phyloP scores from a whole-genome alignment of 2,888 invertebrate genomes.

The Spicauda simplicius region DNA sequence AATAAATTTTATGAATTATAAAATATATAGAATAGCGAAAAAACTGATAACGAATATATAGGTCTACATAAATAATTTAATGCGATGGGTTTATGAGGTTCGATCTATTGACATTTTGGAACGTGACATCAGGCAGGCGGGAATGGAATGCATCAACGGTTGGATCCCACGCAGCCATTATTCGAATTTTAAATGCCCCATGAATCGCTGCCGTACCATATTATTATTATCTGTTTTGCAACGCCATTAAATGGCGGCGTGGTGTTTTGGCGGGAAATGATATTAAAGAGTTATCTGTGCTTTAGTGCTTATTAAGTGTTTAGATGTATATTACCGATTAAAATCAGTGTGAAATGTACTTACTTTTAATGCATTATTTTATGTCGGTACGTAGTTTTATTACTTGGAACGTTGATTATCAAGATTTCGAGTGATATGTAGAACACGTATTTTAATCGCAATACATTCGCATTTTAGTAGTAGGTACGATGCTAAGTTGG shows the following conservation, averaged over 20 bases:
- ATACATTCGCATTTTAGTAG: too few species aligned
- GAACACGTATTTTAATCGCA: too few species aligned
- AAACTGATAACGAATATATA: not conserved
- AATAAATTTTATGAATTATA: not conserved
- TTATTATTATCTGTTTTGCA: slow-evolving; percentile 17
- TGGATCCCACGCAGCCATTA: slow-evolving; percentile 26
- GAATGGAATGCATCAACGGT: slow-evolving; percentile 23
- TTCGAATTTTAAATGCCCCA: slow-evolving; percentile 27
- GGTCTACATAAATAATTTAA: slow-evolving; percentile 4
- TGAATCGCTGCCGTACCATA: slow-evolving; percentile 13
- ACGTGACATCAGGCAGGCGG: slow-evolving; percentile 11
- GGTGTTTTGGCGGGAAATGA: slow-evolving; percentile 13
- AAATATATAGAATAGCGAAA: not conserved
- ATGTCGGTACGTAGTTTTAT: too few species aligned
- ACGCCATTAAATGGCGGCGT: slow-evolving; percentile 13
- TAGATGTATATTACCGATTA: not conserved
- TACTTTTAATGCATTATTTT: too few species aligned
- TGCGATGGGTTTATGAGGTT: slow-evolving; percentile 3
- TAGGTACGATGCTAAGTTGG: too few species aligned
- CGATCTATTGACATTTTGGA: slow-evolving; percentile 1
- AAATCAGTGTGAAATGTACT: not conserved
- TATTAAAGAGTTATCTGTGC: not conserved
- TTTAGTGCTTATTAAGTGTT: not conserved
- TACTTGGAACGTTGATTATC: too few species aligned
- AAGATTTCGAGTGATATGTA: too few species aligned